Percentiles rank a stretch among this genome's conserved stretches.
Conservation (phyloP, 2,113 vertebrate species). For the Fulica atra region DNA sequence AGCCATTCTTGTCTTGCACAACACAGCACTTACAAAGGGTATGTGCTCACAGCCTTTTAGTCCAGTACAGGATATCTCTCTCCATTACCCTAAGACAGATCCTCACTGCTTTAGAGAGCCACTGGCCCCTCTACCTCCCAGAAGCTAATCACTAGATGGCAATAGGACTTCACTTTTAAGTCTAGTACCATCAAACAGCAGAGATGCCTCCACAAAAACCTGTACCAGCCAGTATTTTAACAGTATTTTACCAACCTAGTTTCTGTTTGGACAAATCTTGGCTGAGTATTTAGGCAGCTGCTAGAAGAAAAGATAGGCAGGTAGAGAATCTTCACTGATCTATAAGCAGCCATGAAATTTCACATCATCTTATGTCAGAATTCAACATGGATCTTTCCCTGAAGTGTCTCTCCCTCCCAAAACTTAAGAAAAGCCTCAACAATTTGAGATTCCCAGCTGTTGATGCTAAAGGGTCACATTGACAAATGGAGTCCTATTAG, state of each 20-base stretch:
- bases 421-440: not conserved
- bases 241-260: not conserved
- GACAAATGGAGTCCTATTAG: not conserved
- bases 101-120: not conserved
- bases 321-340: not conserved
- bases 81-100: not conserved
- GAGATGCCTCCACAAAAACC: not conserved
- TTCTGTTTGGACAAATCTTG: not conserved
- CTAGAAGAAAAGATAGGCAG: not conserved
- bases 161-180: slow-evolving; percentile 26
- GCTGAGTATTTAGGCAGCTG: not conserved
- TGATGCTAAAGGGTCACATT: not conserved
- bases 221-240: not conserved
- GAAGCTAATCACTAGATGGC: slow-evolving; percentile 66
- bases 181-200: not conserved
- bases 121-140: not conserved
- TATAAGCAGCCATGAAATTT: not conserved
- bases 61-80: not conserved
- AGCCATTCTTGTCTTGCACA: not conserved
- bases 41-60: not conserved
- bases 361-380: not conserved
- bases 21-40: not conserved
- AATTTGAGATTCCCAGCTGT: not conserved
- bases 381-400: not conserved
- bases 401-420: not conserved